Evolutionary conservation across 2,113 vertebrate species (phyloP), one percentile per base, ranked within the genome.

Genomic region (Hippocampus guttulatus): DNA sequence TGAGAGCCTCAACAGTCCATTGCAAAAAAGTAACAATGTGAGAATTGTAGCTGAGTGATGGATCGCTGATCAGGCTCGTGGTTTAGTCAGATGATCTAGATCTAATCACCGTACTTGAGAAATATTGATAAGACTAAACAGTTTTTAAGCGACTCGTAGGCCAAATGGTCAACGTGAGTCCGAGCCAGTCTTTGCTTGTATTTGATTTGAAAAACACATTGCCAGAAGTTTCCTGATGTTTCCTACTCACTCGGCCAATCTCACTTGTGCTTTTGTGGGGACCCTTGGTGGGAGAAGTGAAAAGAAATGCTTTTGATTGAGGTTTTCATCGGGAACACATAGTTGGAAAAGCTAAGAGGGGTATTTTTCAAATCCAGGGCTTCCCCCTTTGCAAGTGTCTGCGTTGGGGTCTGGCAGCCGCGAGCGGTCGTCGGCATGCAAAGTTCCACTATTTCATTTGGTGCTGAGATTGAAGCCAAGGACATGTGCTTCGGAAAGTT

Each of bases 361-460:
- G 75, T 84, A 70, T 87, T 86, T 86, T 86, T 88, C 73, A 82
- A 77, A 84, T 76, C 69, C 75, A 86, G 88, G 86, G 88, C 75
- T 87, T 88, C 80, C 88, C 87, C 64, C 49, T 68, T 76, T 81
- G 67, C 81, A 70, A 69, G 71, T 79, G 78, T 86, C 78, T 83
- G 55, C 67, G 64, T 77, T 82, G 77, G 81, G 33, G 3, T 81
- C 78, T 77, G 68, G 67, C 71, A 70, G 74, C 75, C 54, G 67
- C 58, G 78, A 85, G 81, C 76, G 54, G 41, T 40, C 30, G 58
- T 77, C 67, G 68, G 76, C 57, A 64, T 63, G 67, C 84, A 84
- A 88, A 84, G 79, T 88, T 89, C 87, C 85, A 87, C 78, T 87
- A 82, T 86, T 87, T 88, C 83, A 87, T 84, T 87, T 83, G 75